phyloP scores from a whole-genome alignment of 64 coral and sea anemone species.

The Catalaphyllia jardinei region DNA sequence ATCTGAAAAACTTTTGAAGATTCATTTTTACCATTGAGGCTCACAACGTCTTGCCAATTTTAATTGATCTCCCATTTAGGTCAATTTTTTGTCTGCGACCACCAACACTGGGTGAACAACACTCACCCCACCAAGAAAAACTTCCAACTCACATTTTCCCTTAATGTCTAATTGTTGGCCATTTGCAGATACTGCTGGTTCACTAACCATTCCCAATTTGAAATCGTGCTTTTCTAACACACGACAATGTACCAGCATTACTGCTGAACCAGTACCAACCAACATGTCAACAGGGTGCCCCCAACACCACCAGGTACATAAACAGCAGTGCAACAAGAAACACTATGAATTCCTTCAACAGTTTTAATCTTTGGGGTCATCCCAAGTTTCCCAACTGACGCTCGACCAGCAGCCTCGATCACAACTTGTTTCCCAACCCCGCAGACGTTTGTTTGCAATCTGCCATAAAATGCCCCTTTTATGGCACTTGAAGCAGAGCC shows the following conservation, averaged over 20 bases:
- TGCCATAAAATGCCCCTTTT: too few relatives aligned
- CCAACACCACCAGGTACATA: too few relatives aligned
- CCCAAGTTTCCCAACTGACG: too few relatives aligned
- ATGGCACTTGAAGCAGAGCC: background rate
- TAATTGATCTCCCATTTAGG: background rate
- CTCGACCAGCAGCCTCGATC: too few relatives aligned
- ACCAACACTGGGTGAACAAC: background rate
- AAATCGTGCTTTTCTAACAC: background rate
- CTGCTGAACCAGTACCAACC: conserved; percentile 8
- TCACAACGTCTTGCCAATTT: background rate
- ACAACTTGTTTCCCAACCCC: too few relatives aligned
- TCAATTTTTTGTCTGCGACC: background rate
- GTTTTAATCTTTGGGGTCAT: background rate
- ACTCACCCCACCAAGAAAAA: background rate
- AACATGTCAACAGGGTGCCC: too few relatives aligned
- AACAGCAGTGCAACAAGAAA: conserved; percentile 20
- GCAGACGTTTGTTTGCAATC: too few relatives aligned
- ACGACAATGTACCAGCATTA: background rate
- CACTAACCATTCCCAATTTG: background rate
- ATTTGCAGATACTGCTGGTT: background rate
- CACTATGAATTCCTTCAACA: conserved; percentile 7
- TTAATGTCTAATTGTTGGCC: conserved; percentile 13
- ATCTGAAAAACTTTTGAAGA: background rate
- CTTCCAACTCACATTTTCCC: background rate
- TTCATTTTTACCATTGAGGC: background rate